phyloP scores from a whole-genome alignment of 2,888 invertebrate genomes.

The Sabellastarte sp. region DNA sequence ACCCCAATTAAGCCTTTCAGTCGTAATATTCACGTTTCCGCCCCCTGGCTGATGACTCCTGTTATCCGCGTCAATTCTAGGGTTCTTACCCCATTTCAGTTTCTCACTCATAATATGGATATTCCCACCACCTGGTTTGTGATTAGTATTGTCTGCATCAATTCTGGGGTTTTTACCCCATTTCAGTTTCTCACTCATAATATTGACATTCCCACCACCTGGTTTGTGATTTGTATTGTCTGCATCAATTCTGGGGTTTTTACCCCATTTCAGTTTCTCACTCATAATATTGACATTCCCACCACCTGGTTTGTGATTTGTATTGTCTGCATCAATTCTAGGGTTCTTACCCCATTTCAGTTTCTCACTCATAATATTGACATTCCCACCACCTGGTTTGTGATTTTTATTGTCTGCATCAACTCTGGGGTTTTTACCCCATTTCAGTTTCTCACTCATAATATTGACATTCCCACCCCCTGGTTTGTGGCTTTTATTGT shows the following conservation, averaged over 20 bases:
- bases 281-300: background rate
- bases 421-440: background rate
- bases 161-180: background rate
- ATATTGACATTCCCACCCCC: background rate
- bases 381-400: constrained; percentile 3
- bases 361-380: background rate
- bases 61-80: background rate
- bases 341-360: background rate
- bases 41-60: background rate
- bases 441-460: background rate
- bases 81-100: background rate
- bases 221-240: background rate
- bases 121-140: constrained; percentile 1
- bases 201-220: background rate
- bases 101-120: background rate
- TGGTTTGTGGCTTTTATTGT: background rate
- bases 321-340: background rate
- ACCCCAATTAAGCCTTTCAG: background rate
- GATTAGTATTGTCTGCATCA: background rate
- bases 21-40: background rate
- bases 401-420: background rate
- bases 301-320: background rate
- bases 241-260: background rate
- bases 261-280: background rate
- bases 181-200: background rate